A percentile compares a stretch with the other conserved stretches of the same genome.
Conservation (phyloP, 2,113 vertebrate genomes). For the Nesospiza acunhae region DNA sequence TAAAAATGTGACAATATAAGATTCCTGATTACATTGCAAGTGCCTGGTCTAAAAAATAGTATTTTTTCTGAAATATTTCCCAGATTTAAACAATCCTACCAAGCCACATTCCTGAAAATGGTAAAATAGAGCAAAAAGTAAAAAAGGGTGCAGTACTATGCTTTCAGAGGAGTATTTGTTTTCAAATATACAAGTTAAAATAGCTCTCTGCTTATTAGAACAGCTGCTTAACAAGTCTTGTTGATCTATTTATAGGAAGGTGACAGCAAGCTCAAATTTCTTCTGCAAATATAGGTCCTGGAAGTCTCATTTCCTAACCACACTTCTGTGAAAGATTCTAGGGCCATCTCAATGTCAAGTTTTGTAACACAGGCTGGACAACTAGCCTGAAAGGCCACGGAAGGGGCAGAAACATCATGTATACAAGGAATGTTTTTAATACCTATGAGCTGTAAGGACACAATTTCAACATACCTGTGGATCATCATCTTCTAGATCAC, state of each 20-base stretch:
- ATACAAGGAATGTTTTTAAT: neutral
- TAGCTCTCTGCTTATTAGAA: neutral
- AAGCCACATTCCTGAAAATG: neutral
- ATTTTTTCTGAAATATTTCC: neutral
- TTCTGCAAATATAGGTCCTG: neutral
- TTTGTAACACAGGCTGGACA: neutral
- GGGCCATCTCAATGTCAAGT: neutral
- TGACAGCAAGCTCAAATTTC: constrained; percentile 5
- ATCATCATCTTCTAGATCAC: constrained; percentile 95
- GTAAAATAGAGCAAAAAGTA: neutral
- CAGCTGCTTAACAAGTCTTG: constrained; percentile 7
- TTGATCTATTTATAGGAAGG: constrained; percentile 40
- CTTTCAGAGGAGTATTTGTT: neutral
- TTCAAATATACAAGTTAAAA: constrained; percentile 2
- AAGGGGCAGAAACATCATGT: neutral
- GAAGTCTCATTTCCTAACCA: neutral
- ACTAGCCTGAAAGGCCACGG: neutral
- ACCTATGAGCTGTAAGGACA: neutral
- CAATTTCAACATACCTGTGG: constrained; percentile 82
- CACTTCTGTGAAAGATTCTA: neutral
- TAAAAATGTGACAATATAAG: neutral
- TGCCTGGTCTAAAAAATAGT: neutral
- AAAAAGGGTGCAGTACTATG: neutral
- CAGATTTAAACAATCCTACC: neutral
- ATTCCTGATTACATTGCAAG: neutral